A percentile compares a stretch with the other conserved stretches of the same genome.
Evolutionary conservation across 2,113 vertebrate genomes (phyloP).

Genomic region (Bostrychus sinensis): DNA sequence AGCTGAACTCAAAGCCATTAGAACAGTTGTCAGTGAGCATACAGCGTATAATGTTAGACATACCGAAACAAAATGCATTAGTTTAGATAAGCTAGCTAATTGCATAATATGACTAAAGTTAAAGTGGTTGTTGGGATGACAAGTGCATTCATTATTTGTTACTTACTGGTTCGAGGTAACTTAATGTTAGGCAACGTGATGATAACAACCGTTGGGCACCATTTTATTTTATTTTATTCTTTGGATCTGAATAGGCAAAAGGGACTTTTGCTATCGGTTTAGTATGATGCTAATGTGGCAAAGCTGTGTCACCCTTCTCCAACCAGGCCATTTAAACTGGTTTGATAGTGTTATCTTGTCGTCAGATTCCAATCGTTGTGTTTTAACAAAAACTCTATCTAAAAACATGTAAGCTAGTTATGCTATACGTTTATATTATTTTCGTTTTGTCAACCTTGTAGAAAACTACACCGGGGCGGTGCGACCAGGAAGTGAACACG

Average conservation of each 20-base stretch:
- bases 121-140: too few species aligned
- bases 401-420: too few species aligned
- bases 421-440: neutral
- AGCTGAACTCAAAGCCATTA: neutral
- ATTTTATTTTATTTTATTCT: too few species aligned
- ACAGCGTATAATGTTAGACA: too few species aligned
- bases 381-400: too few species aligned
- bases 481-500: constrained; percentile 61
- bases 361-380: too few species aligned
- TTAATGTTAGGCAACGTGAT: too few species aligned
- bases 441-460: neutral
- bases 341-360: neutral
- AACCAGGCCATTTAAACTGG: constrained; percentile 20
- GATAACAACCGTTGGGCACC: too few species aligned
- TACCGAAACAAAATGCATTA: too few species aligned
- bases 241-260: neutral
- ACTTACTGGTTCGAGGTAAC: too few species aligned
- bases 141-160: neutral
- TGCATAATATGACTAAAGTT: neutral
- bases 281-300: constrained; percentile 22
- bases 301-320: constrained; percentile 49
- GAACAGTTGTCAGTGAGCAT: too few species aligned
- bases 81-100: neutral
- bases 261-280: constrained; percentile 17
- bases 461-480: constrained; percentile 3